Evolutionary conservation across 1,140 invertebrate genomes (phyloP).

Genomic region (Drosophila teissieri): DNA sequence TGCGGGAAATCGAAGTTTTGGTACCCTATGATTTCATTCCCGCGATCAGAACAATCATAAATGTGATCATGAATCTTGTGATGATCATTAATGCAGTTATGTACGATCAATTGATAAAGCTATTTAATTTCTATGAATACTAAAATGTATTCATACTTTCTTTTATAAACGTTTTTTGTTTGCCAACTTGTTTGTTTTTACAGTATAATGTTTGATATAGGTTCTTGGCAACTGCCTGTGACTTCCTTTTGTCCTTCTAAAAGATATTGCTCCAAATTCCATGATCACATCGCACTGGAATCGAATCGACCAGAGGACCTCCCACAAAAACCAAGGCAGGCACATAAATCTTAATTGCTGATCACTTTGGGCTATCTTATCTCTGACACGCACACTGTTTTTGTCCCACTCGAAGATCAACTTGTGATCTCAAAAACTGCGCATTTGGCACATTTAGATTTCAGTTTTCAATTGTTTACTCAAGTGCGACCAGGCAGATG

Average conservation of each 20-base stretch:
- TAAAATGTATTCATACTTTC: too few relatives aligned
- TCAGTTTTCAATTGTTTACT: slow-evolving; percentile 53
- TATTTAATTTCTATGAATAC: too few relatives aligned
- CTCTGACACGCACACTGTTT: slow-evolving; percentile 36
- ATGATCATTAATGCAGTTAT: slow-evolving; percentile 7
- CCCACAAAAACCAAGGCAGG: slow-evolving; percentile 43
- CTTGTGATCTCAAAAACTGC: slow-evolving; percentile 7
- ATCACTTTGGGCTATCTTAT: slow-evolving; percentile 13
- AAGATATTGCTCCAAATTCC: slow-evolving; percentile 29
- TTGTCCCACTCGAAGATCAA: slow-evolving; percentile 37
- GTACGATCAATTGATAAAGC: background rate
- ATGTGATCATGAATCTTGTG: slow-evolving; percentile 30
- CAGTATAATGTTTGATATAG: background rate
- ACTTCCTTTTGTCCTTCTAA: slow-evolving; percentile 12
- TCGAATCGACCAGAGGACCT: slow-evolving; percentile 52
- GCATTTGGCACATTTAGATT: slow-evolving; percentile 41
- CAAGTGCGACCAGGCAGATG: slow-evolving; percentile 44
- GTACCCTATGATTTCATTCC: slow-evolving; percentile 64
- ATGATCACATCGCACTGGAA: slow-evolving; percentile 48
- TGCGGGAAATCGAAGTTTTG: slow-evolving; percentile 52
- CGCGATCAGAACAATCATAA: slow-evolving; percentile 17
- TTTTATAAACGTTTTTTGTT: too few relatives aligned
- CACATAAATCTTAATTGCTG: slow-evolving; percentile 74
- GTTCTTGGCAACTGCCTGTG: background rate
- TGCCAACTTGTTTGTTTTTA: too few relatives aligned